These are phyloP conservation scores for Eupithecia subumbrata DNA, from an alignment of 2,888 invertebrate genomes.

Conservation along the genomic window DNA sequence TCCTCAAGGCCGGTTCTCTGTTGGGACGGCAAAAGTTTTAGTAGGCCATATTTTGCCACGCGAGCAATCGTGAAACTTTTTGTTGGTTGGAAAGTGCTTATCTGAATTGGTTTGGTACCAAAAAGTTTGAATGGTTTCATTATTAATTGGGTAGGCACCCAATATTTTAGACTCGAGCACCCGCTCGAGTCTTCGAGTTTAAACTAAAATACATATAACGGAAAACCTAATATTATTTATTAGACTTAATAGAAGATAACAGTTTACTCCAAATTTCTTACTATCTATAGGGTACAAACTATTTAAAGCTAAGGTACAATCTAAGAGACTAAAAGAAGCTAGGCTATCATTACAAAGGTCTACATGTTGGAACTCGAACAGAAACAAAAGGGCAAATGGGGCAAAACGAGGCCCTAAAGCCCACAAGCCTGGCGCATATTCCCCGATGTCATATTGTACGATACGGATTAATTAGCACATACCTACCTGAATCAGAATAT, in stretches of 20 bases:
- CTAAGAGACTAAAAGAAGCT: too few relatives aligned
- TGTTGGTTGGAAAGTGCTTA: slow-evolving; percentile 4
- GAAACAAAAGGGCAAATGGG: background rate
- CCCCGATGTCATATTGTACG: slow-evolving; percentile 16
- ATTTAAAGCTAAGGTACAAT: too few relatives aligned
- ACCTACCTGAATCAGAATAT: slow-evolving; percentile 18
- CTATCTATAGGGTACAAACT: too few relatives aligned
- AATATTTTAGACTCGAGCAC: background rate
- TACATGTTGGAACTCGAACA: too few relatives aligned
- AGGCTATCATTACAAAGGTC: too few relatives aligned
- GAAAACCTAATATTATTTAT: too few relatives aligned
- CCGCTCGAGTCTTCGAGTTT: too few relatives aligned
- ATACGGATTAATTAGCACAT: slow-evolving; percentile 32
- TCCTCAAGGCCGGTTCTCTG: slow-evolving; percentile 2
- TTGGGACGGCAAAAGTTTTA: background rate
- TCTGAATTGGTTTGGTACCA: slow-evolving; percentile 6
- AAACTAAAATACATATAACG: too few relatives aligned
- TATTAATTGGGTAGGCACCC: background rate
- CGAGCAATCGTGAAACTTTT: background rate
- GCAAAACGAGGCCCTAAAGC: background rate
- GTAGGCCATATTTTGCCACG: background rate
- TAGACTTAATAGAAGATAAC: too few relatives aligned
- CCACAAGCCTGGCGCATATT: too few relatives aligned
- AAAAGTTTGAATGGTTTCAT: slow-evolving; percentile 6
- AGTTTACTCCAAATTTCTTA: too few relatives aligned